Percentiles rank a stretch among this genome's conserved stretches.
phyloP scores from a whole-genome alignment of 2,113 vertebrate species.

The Bettongia penicillata region DNA sequence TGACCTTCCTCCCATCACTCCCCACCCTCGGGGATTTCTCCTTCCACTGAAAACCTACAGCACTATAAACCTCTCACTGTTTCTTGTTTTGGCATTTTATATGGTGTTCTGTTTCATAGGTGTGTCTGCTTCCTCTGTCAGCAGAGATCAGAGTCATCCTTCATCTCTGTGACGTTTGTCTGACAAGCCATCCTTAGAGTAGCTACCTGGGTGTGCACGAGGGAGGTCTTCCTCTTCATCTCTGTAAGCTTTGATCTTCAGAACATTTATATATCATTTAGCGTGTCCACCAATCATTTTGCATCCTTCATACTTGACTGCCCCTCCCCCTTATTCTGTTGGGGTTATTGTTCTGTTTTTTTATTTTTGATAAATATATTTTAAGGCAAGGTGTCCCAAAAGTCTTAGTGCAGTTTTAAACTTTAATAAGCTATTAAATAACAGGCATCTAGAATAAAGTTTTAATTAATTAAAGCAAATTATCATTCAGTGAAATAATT shows the following conservation, averaged over 20 bases:
- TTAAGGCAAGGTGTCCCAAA: neutral
- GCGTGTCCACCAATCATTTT: neutral
- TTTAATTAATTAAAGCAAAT: neutral
- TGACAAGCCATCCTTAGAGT: neutral
- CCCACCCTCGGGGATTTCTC: neutral
- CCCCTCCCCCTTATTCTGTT: neutral
- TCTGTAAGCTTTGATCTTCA: neutral
- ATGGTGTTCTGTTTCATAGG: neutral
- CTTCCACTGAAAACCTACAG: neutral
- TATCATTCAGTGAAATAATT: neutral
- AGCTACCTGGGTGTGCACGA: neutral
- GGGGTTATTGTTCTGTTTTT: neutral
- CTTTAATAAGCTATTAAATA: neutral
- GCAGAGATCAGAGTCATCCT: neutral
- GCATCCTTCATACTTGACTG: neutral
- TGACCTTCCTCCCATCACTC: neutral
- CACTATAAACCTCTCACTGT: neutral
- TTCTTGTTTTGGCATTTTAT: neutral
- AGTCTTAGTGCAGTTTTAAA: neutral
- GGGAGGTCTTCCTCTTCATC: neutral
- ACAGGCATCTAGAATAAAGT: neutral
- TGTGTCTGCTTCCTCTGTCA: neutral
- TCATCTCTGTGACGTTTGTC: neutral
- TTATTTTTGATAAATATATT: neutral
- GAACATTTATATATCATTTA: neutral